A percentile compares a stretch with the other conserved stretches of the same genome.
These are phyloP conservation scores for Tapirus terrestris DNA, from an alignment of 2,113 vertebrate species.

Conservation along the genomic window DNA sequence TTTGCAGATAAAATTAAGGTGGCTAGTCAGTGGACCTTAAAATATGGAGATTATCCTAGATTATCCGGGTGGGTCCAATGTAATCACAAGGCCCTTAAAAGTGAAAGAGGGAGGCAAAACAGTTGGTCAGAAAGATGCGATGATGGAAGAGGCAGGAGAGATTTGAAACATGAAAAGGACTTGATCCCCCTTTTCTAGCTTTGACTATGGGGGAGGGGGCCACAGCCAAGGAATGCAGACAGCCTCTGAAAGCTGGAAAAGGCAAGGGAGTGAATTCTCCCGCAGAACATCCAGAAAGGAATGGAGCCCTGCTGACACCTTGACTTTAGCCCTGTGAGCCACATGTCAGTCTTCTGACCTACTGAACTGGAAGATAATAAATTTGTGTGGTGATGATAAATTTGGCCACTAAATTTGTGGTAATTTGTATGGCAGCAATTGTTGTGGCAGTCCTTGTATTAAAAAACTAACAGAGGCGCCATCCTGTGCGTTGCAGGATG, in stretches of 20 bases:
- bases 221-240: not conserved
- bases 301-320: not conserved
- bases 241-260: not conserved
- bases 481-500: not conserved
- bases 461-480: not conserved
- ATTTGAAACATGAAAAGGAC: not conserved
- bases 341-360: not conserved
- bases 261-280: not conserved
- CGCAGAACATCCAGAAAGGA: not conserved
- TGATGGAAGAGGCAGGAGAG: not conserved
- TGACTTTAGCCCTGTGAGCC: not conserved
- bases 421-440: not conserved
- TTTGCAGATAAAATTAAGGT: not conserved
- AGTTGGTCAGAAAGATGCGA: not conserved
- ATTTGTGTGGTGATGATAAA: not conserved
- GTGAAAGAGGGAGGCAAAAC: not conserved
- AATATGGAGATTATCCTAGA: not conserved
- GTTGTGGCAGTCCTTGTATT: not conserved
- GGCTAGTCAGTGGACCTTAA: not conserved
- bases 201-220: not conserved
- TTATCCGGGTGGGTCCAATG: not conserved
- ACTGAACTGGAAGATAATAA: not conserved
- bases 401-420: not conserved
- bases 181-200: not conserved
- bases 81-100: not conserved